A percentile compares a stretch with the other conserved stretches of the same genome.
Evolutionary conservation across 2,888 invertebrate genomes (phyloP).

Genomic region (Platycheirus rosarum): DNA sequence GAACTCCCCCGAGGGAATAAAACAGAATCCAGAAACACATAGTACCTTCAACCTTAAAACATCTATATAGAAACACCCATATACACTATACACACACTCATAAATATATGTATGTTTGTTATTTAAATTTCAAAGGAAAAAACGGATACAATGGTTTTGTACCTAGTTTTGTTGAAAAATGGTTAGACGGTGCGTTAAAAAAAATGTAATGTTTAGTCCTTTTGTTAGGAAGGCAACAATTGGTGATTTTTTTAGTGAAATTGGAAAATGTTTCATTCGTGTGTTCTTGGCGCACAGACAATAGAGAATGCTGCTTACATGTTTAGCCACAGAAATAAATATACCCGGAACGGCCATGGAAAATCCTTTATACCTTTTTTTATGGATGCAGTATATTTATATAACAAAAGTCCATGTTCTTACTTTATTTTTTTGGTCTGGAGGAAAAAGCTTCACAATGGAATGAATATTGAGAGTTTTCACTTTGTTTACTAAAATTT

Average conservation of each 20-base stretch:
- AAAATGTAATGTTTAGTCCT: slow-evolving; percentile 53
- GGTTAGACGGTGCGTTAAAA: slow-evolving; percentile 51
- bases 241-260: slow-evolving; percentile 39
- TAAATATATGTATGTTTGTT: slow-evolving; percentile 40
- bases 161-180: slow-evolving; percentile 18
- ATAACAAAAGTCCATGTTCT: neutral
- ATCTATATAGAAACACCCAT: neutral
- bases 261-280: slow-evolving; percentile 44
- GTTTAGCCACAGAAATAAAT: slow-evolving; percentile 17
- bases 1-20: slow-evolving; percentile 42
- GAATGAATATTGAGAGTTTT: no score
- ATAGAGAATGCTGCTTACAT: slow-evolving; percentile 1
- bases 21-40: slow-evolving; percentile 24
- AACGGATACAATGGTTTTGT: slow-evolving; percentile 43
- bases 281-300: slow-evolving; percentile 28
- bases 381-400: no score
- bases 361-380: neutral
- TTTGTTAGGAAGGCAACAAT: slow-evolving; percentile 45
- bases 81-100: neutral
- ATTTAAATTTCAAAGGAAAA: slow-evolving; percentile 45
- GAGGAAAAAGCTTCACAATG: no score
- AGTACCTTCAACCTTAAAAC: neutral
- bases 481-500: no score
- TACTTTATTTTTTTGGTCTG: no score
- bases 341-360: neutral